phyloP scores from a whole-genome alignment of 2,797 vertebrate genomes.

The Thamnophis elegans region DNA sequence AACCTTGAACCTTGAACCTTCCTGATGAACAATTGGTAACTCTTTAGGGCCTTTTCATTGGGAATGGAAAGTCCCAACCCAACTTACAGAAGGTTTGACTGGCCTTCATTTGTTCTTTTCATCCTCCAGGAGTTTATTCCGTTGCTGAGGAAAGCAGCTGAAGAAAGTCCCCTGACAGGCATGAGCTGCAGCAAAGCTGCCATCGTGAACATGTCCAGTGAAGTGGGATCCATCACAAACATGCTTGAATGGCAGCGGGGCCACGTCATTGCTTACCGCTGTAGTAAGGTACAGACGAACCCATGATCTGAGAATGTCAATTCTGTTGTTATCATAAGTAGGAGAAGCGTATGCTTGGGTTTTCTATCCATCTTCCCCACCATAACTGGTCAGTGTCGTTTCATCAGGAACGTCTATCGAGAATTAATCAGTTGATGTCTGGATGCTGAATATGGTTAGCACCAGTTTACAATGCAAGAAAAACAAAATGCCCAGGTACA shows the following conservation, averaged over 20 bases:
- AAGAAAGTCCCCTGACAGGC: not conserved
- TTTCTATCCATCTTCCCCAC: not conserved
- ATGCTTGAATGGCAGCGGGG: not conserved
- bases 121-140: not conserved
- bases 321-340: not conserved
- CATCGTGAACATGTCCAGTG: constrained; percentile 62
- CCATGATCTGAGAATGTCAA: not conserved
- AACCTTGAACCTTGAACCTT: too few relatives aligned
- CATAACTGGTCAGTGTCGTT: not conserved
- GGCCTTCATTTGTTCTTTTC: not conserved
- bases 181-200: constrained; percentile 67
- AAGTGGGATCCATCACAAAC: constrained; percentile 32
- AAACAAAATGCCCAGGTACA: too few relatives aligned
- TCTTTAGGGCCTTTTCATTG: not conserved
- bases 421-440: not conserved
- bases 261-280: constrained; percentile 35
- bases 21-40: not conserved
- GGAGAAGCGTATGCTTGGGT: not conserved
- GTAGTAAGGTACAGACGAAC: constrained; percentile 58
- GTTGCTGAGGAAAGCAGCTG: constrained; percentile 25
- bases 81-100: too few relatives aligned
- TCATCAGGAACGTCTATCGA: not conserved
- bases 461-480: too few relatives aligned
- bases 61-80: not conserved
- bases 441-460: not conserved